A percentile compares a stretch with the other conserved stretches of the same genome.
These are phyloP conservation scores for Musca vetustissima DNA, from an alignment of 1,140 invertebrate species.

Conservation along the genomic window DNA sequence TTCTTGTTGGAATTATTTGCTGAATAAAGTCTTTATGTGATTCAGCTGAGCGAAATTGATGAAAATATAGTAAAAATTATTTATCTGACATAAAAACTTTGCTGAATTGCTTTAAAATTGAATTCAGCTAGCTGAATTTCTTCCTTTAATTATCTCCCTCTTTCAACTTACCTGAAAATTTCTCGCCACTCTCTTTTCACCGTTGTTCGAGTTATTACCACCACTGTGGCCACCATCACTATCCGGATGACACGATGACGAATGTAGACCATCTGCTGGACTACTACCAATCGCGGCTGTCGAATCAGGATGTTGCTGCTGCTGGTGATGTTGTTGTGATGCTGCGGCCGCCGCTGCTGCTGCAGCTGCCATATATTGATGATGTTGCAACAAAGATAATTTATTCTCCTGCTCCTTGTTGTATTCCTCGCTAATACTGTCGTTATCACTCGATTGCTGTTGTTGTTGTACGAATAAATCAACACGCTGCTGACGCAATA, in stretches of 20 bases:
- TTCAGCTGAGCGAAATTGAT: too few species aligned
- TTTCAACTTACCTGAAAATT: constrained; percentile 53
- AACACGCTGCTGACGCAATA: constrained; percentile 25
- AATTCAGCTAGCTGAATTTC: too few species aligned
- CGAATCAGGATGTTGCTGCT: constrained; percentile 51
- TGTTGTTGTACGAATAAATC: constrained; percentile 28
- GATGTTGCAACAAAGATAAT: constrained; percentile 12
- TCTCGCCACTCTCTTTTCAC: constrained; percentile 49
- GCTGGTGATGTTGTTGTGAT: constrained; percentile 33
- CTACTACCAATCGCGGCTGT: constrained; percentile 30
- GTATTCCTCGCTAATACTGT: constrained; percentile 1
- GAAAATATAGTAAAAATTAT: too few species aligned
- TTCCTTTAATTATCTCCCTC: background rate
- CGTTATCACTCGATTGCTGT: constrained; percentile 25
- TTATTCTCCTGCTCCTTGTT: constrained; percentile 43
- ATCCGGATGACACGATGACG: constrained; percentile 27
- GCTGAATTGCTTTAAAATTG: too few species aligned
- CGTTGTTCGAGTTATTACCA: constrained; percentile 42
- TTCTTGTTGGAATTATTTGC: too few species aligned
- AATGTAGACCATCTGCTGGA: constrained; percentile 50
- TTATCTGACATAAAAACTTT: too few species aligned
- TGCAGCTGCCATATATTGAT: constrained; percentile 9
- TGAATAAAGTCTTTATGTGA: too few species aligned
- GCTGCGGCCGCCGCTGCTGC: background rate
- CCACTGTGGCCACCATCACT: constrained; percentile 34